Evolutionary conservation across 2,888 invertebrate genomes (phyloP).

Genomic region (Andrena camellia): DNA sequence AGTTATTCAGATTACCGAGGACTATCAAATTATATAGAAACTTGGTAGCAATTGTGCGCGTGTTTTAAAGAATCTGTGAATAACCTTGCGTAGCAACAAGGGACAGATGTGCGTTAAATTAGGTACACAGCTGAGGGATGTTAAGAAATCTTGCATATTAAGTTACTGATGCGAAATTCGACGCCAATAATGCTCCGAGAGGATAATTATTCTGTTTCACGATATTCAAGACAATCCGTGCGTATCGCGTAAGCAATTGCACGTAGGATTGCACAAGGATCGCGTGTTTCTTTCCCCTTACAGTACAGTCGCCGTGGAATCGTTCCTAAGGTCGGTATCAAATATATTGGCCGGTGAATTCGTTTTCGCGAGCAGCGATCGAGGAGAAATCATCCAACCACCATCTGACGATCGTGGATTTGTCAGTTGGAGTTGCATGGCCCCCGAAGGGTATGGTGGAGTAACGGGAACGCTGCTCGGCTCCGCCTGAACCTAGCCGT

Average conservation of each 20-base stretch:
- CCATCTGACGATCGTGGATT: too few relatives aligned
- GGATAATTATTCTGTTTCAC: slow-evolving; percentile 17
- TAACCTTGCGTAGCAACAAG: neutral
- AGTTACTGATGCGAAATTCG: neutral
- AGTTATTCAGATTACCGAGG: neutral
- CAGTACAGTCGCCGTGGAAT: neutral
- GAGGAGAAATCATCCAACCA: too few relatives aligned
- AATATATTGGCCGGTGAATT: too few relatives aligned
- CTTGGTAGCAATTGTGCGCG: neutral
- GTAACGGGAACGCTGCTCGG: too few relatives aligned
- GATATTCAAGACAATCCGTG: too few relatives aligned
- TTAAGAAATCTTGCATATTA: neutral
- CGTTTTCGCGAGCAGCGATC: too few relatives aligned
- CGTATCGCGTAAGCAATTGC: neutral
- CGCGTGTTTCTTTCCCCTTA: neutral
- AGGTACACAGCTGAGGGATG: neutral
- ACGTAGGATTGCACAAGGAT: neutral
- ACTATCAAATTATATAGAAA: neutral
- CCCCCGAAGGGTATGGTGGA: too few relatives aligned
- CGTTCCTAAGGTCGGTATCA: too few relatives aligned
- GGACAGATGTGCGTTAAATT: neutral
- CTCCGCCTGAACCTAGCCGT: too few relatives aligned
- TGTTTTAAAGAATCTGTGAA: neutral
- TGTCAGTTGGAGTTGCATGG: too few relatives aligned
- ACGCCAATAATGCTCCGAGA: neutral